A percentile compares a stretch with the other conserved stretches of the same genome.
Evolutionary conservation across 2,888 invertebrate genomes (phyloP).

Genomic region (Scaeva pyrastri): DNA sequence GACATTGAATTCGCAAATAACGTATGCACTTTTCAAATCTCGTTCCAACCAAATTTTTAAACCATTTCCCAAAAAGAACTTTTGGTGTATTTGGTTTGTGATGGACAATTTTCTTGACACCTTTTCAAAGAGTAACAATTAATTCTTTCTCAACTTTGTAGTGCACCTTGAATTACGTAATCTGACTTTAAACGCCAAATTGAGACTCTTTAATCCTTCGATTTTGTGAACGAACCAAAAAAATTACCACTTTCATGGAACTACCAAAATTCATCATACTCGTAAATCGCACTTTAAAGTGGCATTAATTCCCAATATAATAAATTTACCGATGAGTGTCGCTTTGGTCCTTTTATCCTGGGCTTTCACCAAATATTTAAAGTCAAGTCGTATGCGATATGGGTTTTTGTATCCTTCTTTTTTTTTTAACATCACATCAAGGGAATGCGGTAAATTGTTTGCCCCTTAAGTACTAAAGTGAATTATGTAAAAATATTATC

Average conservation of each 20-base stretch:
- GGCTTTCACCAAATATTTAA: conserved; percentile 14
- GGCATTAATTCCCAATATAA: conserved; percentile 16
- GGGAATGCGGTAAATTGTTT: conserved; percentile 30
- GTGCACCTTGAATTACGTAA: no score
- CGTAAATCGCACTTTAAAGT: not conserved
- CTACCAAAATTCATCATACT: not conserved
- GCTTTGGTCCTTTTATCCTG: not conserved
- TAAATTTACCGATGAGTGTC: not conserved
- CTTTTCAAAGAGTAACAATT: no score
- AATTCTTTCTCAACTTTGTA: no score
- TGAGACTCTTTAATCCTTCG: no score
- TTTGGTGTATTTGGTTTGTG: no score
- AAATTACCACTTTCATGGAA: not conserved
- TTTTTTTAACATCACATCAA: not conserved
- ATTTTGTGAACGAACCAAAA: not conserved
- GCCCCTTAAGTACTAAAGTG: conserved; percentile 19
- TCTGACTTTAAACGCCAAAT: no score
- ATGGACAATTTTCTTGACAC: no score
- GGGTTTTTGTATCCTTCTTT: not conserved
- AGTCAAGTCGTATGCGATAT: conserved; percentile 12
- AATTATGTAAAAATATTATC: conserved; percentile 35
- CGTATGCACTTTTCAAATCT: no score
- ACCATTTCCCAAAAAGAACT: no score
- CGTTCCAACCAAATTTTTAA: no score
- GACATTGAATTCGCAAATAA: no score